Evolutionary conservation across 2,797 vertebrate genomes (phyloP).

Genomic region (Cynopterus sphinx): DNA sequence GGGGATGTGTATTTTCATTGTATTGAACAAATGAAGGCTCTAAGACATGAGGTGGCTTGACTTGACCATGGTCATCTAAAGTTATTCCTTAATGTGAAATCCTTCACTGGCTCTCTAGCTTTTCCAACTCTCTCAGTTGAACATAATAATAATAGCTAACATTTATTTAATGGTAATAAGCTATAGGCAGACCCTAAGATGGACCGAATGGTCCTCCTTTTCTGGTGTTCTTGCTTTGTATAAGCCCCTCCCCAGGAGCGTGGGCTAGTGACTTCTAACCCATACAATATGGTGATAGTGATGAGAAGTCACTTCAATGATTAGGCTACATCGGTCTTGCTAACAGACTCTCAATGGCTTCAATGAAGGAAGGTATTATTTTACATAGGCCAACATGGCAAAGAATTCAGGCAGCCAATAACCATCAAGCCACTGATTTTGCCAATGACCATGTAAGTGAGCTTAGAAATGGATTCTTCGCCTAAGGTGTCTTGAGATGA

Average conservation of each 20-base stretch:
- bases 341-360: not conserved
- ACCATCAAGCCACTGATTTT: not conserved
- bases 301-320: not conserved
- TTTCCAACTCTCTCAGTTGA: not conserved
- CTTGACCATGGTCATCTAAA: not conserved
- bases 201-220: not conserved
- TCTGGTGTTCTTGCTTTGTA: not conserved
- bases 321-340: not conserved
- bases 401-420: not conserved
- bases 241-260: not conserved
- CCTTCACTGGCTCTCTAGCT: not conserved
- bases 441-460: not conserved
- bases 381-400: not conserved
- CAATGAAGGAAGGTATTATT: not conserved
- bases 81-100: not conserved
- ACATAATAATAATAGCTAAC: not conserved
- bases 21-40: slow-evolving; percentile 1
- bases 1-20: not conserved
- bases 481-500: not conserved
- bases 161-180: not conserved
- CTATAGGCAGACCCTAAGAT: not conserved
- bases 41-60: not conserved
- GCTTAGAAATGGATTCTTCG: not conserved
- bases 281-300: not conserved
- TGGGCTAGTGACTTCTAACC: not conserved